Evolutionary conservation across 1,140 invertebrate species (phyloP).

Genomic region (Lasioglossum albipes): DNA sequence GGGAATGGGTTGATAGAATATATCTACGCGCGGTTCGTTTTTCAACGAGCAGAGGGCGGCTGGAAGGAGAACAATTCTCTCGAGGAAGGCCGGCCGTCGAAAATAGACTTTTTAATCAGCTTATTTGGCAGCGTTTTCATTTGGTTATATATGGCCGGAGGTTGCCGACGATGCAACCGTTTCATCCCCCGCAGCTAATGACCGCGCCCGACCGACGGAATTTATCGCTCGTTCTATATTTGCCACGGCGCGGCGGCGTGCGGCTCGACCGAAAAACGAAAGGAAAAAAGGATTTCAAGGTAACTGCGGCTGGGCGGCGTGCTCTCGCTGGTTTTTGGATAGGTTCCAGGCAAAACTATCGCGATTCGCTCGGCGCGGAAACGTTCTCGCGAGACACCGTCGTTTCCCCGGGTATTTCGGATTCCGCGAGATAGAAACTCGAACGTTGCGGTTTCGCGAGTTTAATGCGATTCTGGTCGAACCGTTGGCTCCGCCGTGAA

Average conservation of each 20-base stretch:
- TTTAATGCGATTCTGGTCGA: not conserved
- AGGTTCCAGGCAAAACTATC: conserved; percentile 54
- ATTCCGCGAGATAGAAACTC: not conserved
- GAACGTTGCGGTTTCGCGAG: not conserved
- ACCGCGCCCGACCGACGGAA: conserved; percentile 45
- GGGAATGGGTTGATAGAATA: no score
- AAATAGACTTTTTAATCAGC: conserved; percentile 47
- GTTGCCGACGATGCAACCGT: conserved; percentile 52
- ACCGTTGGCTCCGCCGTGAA: not conserved
- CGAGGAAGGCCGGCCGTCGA: not conserved
- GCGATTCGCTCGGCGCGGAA: conserved; percentile 18
- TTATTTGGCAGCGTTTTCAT: conserved; percentile 62
- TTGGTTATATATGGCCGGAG: conserved; percentile 48
- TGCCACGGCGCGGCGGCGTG: not conserved
- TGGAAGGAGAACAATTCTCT: conserved; percentile 2
- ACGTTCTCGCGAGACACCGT: conserved; percentile 7
- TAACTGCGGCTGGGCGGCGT: conserved; percentile 21
- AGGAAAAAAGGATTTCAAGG: conserved; percentile 7
- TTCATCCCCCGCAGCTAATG: conserved; percentile 53
- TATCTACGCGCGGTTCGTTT: no score
- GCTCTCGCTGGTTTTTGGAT: conserved; percentile 51
- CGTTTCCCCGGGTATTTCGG: not conserved
- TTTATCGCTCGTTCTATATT: conserved; percentile 58
- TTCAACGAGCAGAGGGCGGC: no score
- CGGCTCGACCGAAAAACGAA: not conserved